Base-by-base conservation (phyloP, 2,888 invertebrate species). In the Chymomyza caudatula region DNA sequence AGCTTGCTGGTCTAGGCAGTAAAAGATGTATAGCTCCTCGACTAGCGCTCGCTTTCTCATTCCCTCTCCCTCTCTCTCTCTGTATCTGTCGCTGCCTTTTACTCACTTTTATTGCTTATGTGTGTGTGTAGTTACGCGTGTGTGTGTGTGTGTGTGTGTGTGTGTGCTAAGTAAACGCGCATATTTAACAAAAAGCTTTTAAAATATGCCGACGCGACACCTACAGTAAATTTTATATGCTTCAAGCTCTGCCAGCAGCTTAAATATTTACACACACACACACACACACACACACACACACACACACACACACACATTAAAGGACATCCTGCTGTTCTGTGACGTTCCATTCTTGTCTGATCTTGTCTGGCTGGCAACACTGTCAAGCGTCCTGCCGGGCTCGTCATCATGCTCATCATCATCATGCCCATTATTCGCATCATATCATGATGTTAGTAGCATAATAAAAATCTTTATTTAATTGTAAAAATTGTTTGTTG, bases 201-300 rank as follows among this genome's bases (percentile, higher is more conserved):
- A 86, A 87, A 87, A 87, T 87, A 87, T 87, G 86, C 88, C 86
- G 88, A 87, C 88, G 86, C 88, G 78, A 87, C 86, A 87, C 87
- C 87, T 87, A 76, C 73, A 77, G 82, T 80, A 77, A 77, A 87
- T 82, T 77, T 78, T 74, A 82, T 82, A 74, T 78, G 76, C 77
- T 78, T 54, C 53, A 54, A 69, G 37, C 47, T 19, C 47, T 17
- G 47, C 25, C 49, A 73, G 70, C 76, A 86, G 82, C 83, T 86
- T 85, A 87, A 87, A 86, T 86, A 87, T 86, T 86, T 86, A 85
- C 83, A 76, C 69, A 72, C 77, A 76, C 62, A 65, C 61, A 55
- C 65, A 60, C 60, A 61, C 60, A 56, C 8, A 58, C 23, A 62
- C 29, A 51, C 3, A 51, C 19, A 52, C 20, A 52, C 23, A 23